Conservation (phyloP, 2,113 vertebrate species). For the Aepyceros melampus region DNA sequence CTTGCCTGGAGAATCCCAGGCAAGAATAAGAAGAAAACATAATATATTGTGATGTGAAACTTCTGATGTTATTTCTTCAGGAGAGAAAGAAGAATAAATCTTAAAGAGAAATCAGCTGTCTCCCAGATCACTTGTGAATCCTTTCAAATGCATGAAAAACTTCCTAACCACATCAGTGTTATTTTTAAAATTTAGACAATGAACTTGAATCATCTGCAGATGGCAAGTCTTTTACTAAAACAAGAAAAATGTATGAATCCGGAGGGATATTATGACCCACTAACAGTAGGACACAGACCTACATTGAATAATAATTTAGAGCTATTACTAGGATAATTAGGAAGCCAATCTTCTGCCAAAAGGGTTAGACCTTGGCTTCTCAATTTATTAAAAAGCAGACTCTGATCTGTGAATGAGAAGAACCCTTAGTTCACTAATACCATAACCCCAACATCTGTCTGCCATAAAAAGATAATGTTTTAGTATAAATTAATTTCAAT, state of each 20-base stretch:
- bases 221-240: conserved; percentile 77
- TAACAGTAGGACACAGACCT: conserved; percentile 72
- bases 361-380: conserved; percentile 76
- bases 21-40: background rate
- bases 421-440: conserved; percentile 73
- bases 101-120: background rate
- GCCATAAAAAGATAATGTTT: conserved; percentile 79
- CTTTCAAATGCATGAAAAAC: background rate
- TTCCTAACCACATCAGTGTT: conserved; percentile 34
- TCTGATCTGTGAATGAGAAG: conserved; percentile 70
- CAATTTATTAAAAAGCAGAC: conserved; percentile 76
- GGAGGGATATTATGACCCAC: conserved; percentile 73
- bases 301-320: conserved; percentile 82
- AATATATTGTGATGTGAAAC: background rate
- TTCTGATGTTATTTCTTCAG: background rate
- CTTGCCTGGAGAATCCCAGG: too few relatives aligned
- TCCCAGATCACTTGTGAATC: background rate
- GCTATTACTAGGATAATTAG: conserved; percentile 85
- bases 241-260: conserved; percentile 75
- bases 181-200: conserved; percentile 64
- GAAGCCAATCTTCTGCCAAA: conserved; percentile 79
- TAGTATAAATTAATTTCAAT: conserved; percentile 81
- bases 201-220: conserved; percentile 73
- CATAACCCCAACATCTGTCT: conserved; percentile 82
- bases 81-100: background rate